phyloP scores from a whole-genome alignment of 2,797 vertebrate genomes.

The Micromesistius poutassou region DNA sequence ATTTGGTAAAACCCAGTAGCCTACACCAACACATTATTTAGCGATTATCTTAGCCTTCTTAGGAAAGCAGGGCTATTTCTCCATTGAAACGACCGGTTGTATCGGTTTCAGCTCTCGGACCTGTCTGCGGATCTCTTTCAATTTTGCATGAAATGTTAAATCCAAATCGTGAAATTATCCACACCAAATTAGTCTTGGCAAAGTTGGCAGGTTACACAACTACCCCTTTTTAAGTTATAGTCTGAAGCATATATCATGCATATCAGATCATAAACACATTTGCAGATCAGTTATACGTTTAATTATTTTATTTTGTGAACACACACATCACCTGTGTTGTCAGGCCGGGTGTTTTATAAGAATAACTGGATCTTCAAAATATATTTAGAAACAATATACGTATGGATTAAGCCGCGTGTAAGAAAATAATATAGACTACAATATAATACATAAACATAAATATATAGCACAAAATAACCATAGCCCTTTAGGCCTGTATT shows the following conservation, averaged over 20 bases:
- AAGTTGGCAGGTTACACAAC: not conserved
- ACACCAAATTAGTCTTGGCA: not conserved
- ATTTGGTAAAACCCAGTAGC: not conserved
- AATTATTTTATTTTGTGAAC: not conserved
- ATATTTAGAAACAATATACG: not conserved
- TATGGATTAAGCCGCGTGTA: not conserved
- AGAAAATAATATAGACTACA: not conserved
- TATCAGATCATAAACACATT: not conserved
- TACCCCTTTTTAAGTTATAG: not conserved
- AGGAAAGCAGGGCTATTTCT: not conserved
- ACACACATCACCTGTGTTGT: not conserved
- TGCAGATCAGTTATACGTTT: not conserved
- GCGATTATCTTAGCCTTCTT: not conserved
- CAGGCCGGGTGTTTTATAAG: not conserved
- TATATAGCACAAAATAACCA: too few relatives aligned
- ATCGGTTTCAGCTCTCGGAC: not conserved
- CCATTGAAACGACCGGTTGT: not conserved
- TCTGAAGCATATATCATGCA: not conserved
- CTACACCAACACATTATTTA: not conserved
- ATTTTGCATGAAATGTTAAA: not conserved
- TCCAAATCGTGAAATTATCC: not conserved
- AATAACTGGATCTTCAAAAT: not conserved
- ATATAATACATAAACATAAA: not conserved
- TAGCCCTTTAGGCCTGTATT: not conserved
- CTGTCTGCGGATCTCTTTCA: not conserved